These are phyloP conservation scores for Heliconius charithonia DNA, from an alignment of 2,888 invertebrate genomes.

Conservation along the genomic window DNA sequence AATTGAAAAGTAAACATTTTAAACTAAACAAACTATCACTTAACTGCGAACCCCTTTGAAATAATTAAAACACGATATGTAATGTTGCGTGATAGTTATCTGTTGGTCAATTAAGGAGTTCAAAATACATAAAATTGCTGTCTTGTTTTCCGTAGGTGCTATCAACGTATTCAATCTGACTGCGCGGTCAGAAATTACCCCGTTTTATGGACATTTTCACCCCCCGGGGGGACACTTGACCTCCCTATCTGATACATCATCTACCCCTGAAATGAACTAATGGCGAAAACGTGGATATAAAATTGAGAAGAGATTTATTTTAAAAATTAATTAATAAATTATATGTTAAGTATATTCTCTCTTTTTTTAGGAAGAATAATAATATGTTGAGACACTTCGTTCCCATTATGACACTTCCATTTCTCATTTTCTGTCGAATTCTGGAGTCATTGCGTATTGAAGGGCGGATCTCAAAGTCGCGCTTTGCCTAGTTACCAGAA, in stretches of 20 bases:
- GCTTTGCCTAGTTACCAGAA: too few species aligned
- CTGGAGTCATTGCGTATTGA: too few species aligned
- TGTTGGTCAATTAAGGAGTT: constrained; percentile 78
- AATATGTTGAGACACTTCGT: too few species aligned
- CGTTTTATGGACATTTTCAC: constrained; percentile 80
- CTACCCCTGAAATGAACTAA: constrained; percentile 80
- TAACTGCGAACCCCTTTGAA: constrained; percentile 54
- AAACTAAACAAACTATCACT: constrained; percentile 53
- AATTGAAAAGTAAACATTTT: constrained; percentile 30
- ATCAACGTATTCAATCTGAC: constrained; percentile 79
- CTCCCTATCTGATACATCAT: constrained; percentile 81
- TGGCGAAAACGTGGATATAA: constrained; percentile 64
- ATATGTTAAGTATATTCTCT: too few species aligned
- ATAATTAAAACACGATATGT: constrained; percentile 77
- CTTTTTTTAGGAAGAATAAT: too few species aligned
- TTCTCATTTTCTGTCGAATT: too few species aligned
- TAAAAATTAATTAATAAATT: constrained; percentile 53
- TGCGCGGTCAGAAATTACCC: constrained; percentile 77
- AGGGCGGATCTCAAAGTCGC: too few species aligned
- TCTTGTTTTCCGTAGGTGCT: constrained; percentile 75
- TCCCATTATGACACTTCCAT: too few species aligned
- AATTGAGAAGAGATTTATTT: constrained; percentile 40
- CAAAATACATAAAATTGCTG: constrained; percentile 78
- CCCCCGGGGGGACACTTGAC: constrained; percentile 82
- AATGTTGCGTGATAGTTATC: constrained; percentile 74